These are phyloP conservation scores for Gymnogyps californianus DNA, from an alignment of 2,113 vertebrate species.

Conservation along the genomic window DNA sequence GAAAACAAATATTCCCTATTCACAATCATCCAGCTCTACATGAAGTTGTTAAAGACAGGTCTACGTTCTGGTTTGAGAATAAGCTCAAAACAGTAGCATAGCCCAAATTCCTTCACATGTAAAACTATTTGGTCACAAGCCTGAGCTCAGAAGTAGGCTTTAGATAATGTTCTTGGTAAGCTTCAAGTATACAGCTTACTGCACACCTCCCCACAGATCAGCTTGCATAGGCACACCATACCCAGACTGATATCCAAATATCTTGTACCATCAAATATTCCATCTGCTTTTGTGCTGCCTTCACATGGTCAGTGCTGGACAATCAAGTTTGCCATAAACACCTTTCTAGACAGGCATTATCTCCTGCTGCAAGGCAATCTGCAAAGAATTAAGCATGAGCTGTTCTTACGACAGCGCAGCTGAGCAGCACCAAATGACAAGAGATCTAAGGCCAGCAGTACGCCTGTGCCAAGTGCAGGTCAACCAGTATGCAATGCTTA, in stretches of 20 bases:
- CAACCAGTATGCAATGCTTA: not conserved
- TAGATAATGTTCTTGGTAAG: not conserved
- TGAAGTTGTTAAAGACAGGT: not conserved
- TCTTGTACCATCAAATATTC: not conserved
- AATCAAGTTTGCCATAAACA: not conserved
- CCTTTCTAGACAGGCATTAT: not conserved
- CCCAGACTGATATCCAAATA: not conserved
- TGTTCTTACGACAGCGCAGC: not conserved
- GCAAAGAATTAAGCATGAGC: not conserved
- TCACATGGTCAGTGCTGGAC: not conserved
- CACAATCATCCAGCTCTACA: not conserved
- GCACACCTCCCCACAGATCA: not conserved
- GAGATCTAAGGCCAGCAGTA: not conserved
- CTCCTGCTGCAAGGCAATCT: not conserved
- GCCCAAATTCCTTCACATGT: not conserved
- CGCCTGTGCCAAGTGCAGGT: not conserved
- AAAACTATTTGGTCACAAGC: not conserved
- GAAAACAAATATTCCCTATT: not conserved
- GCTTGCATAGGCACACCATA: not conserved
- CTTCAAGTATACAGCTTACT: not conserved
- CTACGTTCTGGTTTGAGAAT: not conserved
- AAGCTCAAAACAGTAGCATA: not conserved
- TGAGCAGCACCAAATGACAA: not conserved
- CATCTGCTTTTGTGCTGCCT: not conserved
- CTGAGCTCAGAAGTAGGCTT: not conserved